A percentile compares a stretch with the other conserved stretches of the same genome.
phyloP scores from a whole-genome alignment of 2,113 vertebrate genomes.

The Syngnathoides biaculeatus region DNA sequence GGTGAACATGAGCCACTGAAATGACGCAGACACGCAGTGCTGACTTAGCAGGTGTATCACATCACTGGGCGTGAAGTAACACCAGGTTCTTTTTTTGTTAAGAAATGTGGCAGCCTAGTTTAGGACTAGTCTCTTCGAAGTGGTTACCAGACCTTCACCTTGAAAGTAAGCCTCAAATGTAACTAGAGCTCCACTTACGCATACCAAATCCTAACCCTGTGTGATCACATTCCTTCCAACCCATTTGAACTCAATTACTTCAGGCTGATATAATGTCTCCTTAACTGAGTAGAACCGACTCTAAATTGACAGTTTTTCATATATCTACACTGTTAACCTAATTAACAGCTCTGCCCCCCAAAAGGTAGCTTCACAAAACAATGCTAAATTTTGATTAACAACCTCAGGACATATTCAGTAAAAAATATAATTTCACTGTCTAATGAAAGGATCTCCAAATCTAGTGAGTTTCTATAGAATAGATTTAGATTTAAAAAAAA shows the following conservation, averaged over 20 bases:
- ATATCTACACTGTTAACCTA: not conserved
- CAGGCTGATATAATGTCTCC: not conserved
- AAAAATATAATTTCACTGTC: not conserved
- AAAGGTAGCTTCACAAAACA: not conserved
- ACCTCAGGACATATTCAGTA: not conserved
- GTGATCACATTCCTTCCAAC: constrained; percentile 4
- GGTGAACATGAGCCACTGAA: constrained; percentile 5
- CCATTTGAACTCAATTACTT: constrained; percentile 1
- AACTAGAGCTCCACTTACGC: constrained; percentile 27
- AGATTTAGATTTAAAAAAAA: too few species aligned
- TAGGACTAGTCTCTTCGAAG: constrained; percentile 13
- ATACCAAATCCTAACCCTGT: not conserved
- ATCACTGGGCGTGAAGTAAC: constrained; percentile 37
- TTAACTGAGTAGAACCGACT: constrained; percentile 5
- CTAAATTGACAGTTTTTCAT: not conserved
- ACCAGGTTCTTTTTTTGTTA: constrained; percentile 8
- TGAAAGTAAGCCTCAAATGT: not conserved
- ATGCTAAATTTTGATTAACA: not conserved
- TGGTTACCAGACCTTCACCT: not conserved
- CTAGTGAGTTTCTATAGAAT: not conserved
- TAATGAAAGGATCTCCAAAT: not conserved
- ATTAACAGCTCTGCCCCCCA: too few species aligned
- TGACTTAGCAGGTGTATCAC: constrained; percentile 16
- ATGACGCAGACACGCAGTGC: constrained; percentile 13
- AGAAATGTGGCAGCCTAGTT: constrained; percentile 26